Evolutionary conservation across 2,113 vertebrate genomes (phyloP).

Genomic region (Thermophis baileyi): DNA sequence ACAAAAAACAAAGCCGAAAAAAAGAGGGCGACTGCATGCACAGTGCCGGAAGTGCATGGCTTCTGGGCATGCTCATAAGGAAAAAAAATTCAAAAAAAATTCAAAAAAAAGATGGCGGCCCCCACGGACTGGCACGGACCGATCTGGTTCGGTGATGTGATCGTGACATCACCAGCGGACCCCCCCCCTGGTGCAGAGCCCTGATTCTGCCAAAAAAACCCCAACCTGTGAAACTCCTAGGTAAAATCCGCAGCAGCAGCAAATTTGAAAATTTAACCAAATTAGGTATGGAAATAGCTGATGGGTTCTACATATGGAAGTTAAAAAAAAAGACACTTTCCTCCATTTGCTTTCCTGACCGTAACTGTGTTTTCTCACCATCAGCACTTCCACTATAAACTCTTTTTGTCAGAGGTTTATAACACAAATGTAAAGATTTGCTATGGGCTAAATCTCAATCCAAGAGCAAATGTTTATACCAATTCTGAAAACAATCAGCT

Average conservation of each 20-base stretch:
- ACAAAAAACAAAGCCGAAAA: too few species aligned
- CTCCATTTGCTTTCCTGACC: constrained; percentile 78
- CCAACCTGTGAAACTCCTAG: constrained; percentile 33
- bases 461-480: constrained; percentile 83
- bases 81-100: too few species aligned
- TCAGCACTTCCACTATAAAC: constrained; percentile 80
- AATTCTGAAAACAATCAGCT: constrained; percentile 83
- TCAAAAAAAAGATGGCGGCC: too few species aligned
- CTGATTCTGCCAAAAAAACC: background rate
- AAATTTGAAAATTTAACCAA: constrained; percentile 65
- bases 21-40: too few species aligned
- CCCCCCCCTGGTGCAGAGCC: background rate
- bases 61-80: too few species aligned
- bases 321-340: constrained; percentile 71
- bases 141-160: too few species aligned
- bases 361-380: constrained; percentile 77
- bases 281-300: constrained; percentile 59
- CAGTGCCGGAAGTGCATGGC: too few species aligned
- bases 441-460: constrained; percentile 82
- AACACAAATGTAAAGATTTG: constrained; percentile 81
- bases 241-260: constrained; percentile 58
- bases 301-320: constrained; percentile 73
- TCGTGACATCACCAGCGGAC: too few species aligned
- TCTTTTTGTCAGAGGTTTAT: constrained; percentile 77
- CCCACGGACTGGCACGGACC: too few species aligned